Base-by-base conservation (phyloP, 1,140 invertebrate genomes). In the Drosophila rhopaloa region DNA sequence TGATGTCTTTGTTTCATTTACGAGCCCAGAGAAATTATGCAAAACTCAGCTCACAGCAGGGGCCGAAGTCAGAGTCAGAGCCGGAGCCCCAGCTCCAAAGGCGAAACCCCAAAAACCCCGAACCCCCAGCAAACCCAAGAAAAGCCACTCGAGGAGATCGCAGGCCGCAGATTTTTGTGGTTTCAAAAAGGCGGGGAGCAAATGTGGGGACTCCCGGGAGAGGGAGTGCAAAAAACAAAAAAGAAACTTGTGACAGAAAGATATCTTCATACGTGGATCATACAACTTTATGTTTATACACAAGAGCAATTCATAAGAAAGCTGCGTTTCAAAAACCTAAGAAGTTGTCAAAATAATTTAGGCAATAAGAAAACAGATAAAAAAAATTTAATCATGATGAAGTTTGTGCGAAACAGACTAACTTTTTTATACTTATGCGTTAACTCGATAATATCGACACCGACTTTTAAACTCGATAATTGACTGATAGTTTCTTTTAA, bases 1-100 rank as follows among this genome's bases (percentile, higher is more conserved):
- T 88, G 83, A 86, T 86, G 76, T 86, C 84, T 86, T 86, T 86
- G 84, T 85, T 86, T 85, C 81, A 86, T 81, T 86, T 85, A 66
- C 81, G 67, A 71, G 54, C 54, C 61, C 54, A 58, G 53, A 55
- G 73, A 76, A 76, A 76, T 76, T 76, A 76, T 76, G 73, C 73
- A 76, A 76, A 76, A 59, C 54, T 51, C 19, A 40, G 60, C 60
- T 50, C 51, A 11, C 79, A 79, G 83, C 79, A 73, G 61, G 61
- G 65, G 60, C 56, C 47, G 14, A 11, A 68, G 47, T 38, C 44
- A 47, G n/a, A 68, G 47, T 40, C 44, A 38, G 61, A 61, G 60
- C 56, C 47, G 7, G n/a, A 68, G 47, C 46, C 44, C 43, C 27
- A 10, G 19, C 54, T 41, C 19, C 59, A 14, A 16, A 46, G 32